Conservation (phyloP, 2,797 vertebrate genomes). For the Phataginus tricuspis region DNA sequence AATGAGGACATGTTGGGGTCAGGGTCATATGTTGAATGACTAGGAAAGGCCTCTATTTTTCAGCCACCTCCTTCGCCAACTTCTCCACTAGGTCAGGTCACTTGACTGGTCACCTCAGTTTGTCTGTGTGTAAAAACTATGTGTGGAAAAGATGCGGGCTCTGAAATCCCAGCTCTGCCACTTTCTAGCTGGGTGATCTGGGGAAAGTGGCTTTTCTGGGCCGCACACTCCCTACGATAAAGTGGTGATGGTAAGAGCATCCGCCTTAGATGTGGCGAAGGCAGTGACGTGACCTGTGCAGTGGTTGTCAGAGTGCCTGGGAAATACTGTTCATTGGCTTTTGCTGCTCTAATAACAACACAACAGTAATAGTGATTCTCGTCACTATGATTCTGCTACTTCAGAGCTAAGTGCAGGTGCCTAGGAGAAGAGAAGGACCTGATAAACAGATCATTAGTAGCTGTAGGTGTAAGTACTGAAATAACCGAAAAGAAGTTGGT, state of each 20-base stretch:
- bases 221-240: background rate
- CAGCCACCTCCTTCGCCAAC: background rate
- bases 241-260: background rate
- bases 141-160: background rate
- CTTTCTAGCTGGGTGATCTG: background rate
- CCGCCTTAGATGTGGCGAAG: background rate
- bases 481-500: background rate
- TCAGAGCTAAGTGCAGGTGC: background rate
- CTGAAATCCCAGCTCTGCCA: too few species aligned
- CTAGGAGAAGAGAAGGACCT: background rate
- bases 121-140: slow-evolving; percentile 8
- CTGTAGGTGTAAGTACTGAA: background rate
- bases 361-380: background rate
- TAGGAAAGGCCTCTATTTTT: background rate
- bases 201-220: background rate
- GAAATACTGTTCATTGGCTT: background rate
- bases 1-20: background rate
- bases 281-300: background rate
- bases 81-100: background rate
- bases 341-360: background rate
- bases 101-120: background rate
- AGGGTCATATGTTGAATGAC: background rate
- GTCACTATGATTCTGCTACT: background rate
- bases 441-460: background rate
- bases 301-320: background rate